phyloP scores from a whole-genome alignment of 2,113 vertebrate species.

The Charina bottae region DNA sequence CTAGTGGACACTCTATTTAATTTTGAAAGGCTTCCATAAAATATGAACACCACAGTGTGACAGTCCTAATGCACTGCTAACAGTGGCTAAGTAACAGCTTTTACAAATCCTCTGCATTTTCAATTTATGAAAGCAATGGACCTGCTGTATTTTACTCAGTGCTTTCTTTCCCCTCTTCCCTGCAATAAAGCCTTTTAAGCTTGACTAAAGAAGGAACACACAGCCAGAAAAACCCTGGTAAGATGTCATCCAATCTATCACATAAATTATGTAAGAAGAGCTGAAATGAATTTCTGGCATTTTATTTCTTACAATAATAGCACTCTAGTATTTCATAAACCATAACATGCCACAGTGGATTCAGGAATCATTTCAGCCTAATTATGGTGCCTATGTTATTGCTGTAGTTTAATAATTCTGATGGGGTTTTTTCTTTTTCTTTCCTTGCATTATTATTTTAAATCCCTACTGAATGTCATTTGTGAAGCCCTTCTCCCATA shows the following conservation, averaged over 20 bases:
- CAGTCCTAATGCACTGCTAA: constrained; percentile 50
- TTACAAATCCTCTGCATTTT: constrained; percentile 63
- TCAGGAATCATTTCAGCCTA: constrained; percentile 70
- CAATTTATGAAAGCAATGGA: constrained; percentile 56
- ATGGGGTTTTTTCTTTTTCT: not conserved
- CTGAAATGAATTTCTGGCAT: constrained; percentile 67
- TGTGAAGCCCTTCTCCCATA: constrained; percentile 33
- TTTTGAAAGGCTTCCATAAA: constrained; percentile 60
- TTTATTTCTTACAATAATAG: constrained; percentile 68
- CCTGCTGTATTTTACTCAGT: constrained; percentile 30
- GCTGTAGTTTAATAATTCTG: constrained; percentile 63
- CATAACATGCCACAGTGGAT: constrained; percentile 62
- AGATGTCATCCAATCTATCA: constrained; percentile 38
- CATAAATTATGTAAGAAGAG: constrained; percentile 70
- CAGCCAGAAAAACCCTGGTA: constrained; percentile 47
- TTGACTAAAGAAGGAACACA: constrained; percentile 49
- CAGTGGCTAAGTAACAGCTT: constrained; percentile 58
- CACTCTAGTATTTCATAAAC: constrained; percentile 72
- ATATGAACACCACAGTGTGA: constrained; percentile 67
- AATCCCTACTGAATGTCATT: constrained; percentile 62
- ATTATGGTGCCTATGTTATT: constrained; percentile 59
- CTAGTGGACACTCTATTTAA: constrained; percentile 4
- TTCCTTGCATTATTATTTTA: not conserved
- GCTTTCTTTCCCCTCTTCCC: constrained; percentile 12
- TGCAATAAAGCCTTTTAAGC: constrained; percentile 58